Conservation (phyloP, 2,113 vertebrate genomes). For the Sturnira hondurensis region DNA sequence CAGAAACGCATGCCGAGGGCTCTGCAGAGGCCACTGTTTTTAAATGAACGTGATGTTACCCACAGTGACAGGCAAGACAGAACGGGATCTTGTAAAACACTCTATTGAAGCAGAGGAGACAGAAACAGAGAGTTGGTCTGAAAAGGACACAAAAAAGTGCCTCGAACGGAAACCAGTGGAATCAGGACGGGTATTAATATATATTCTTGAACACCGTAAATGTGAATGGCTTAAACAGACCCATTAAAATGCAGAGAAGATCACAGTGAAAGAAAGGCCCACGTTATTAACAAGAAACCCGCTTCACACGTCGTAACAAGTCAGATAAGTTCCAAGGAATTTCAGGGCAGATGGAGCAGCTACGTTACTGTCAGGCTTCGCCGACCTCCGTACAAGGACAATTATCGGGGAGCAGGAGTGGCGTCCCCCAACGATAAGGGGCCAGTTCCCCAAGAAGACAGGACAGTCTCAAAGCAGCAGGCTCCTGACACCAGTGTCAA, state of each 20-base stretch:
- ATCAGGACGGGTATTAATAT: not conserved
- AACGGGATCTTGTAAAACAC: not conserved
- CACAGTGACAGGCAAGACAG: not conserved
- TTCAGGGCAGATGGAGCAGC: not conserved
- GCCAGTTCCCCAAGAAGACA: not conserved
- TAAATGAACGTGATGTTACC: not conserved
- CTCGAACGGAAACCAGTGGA: not conserved
- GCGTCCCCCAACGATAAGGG: not conserved
- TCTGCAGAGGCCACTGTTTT: rapidly evolving
- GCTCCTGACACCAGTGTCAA: not conserved
- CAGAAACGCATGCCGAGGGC: too few relatives aligned
- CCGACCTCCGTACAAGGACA: not conserved
- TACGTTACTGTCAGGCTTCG: not conserved
- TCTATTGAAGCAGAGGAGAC: not conserved
- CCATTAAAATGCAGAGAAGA: not conserved
- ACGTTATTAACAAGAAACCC: not conserved
- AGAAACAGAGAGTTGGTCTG: rapidly evolving
- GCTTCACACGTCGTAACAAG: not conserved
- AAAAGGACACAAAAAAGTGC: not conserved
- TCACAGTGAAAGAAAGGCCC: not conserved
- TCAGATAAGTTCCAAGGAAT: not conserved
- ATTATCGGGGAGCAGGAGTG: not conserved
- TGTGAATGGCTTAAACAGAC: not conserved
- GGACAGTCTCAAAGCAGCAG: not conserved
- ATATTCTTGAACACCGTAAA: not conserved